These are phyloP conservation scores for Struthidea cinerea DNA, from an alignment of 2,113 vertebrate genomes.

Conservation along the genomic window DNA sequence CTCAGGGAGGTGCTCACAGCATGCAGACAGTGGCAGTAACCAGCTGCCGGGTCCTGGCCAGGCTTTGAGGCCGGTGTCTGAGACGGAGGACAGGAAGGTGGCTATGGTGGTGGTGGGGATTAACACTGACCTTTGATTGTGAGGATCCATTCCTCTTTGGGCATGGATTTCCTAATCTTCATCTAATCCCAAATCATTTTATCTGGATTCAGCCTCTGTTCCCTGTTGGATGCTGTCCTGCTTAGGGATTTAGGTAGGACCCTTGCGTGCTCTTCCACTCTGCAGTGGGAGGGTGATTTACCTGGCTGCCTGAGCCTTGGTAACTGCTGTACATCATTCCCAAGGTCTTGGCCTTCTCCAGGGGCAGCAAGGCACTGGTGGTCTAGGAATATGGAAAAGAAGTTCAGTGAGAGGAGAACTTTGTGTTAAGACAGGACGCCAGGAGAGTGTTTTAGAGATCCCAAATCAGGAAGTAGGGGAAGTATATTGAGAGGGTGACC, in stretches of 20 bases:
- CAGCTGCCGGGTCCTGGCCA: background rate
- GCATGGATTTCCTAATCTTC: background rate
- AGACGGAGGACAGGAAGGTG: background rate
- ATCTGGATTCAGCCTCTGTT: background rate
- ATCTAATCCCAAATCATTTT: background rate
- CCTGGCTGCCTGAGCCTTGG: background rate
- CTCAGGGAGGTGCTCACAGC: background rate
- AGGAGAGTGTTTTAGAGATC: background rate
- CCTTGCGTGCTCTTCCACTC: background rate
- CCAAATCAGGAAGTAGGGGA: background rate
- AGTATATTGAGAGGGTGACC: background rate
- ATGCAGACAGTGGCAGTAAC: background rate
- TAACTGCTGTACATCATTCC: background rate
- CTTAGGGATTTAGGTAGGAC: background rate
- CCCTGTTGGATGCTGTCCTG: background rate
- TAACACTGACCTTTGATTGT: background rate
- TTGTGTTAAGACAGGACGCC: background rate
- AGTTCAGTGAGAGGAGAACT: background rate
- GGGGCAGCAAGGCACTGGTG: background rate
- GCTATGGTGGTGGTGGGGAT: background rate
- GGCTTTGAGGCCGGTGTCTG: background rate
- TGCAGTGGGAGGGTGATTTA: background rate
- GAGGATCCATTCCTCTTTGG: background rate
- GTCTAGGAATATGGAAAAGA: background rate
- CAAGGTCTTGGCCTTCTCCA: background rate